Evolutionary conservation across 2,797 vertebrate species (phyloP), one percentile per base, ranked within the genome.

Genomic region (Scomberomorus guttatus): DNA sequence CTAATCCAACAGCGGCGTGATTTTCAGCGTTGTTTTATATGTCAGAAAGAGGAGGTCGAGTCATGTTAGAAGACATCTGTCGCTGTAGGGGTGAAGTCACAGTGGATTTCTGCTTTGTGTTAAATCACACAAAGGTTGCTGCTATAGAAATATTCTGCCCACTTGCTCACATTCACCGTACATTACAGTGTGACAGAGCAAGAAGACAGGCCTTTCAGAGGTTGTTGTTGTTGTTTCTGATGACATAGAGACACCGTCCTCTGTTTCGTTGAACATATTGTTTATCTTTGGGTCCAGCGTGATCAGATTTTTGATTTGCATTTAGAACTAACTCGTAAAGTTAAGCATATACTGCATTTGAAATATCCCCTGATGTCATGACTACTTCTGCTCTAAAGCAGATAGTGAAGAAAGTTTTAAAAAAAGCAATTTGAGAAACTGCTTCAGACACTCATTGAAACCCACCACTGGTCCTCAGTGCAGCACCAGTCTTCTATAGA

Each of bases 381-480:
- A 50, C 11, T 22, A 22, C 25, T 44, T 85, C n/a, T 55, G 46
- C 18, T 32, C 13, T 37, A 22, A 61, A 66, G 51, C 51, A 62
- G 64, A 59, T 27, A 55, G 44, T 55, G 14, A 6, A n/a, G 2
- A 42, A 42, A 13, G 39, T 42, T 2, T 2, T 2, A 42, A 42
- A 42, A 42, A 55, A 69, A 64, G 60, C 44, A 61, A 55, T 76
- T 76, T 77, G 50, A 71, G 17, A 59, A 80, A 78, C 50, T 48
- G 54, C 57, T 75, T 50, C 61, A 59, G 37, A 79, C 34, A 18
- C 72, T 81, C 60, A 80, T 80, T 82, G 60, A 82, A 80, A 82
- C 70, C 52, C 81, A 78, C 44, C 72, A 55, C 46, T 37, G 20
- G 51, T 76, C 24, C 27, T 77, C 42, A 52, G 59, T 42, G 58